Evolutionary conservation across 2,113 vertebrate genomes (phyloP).

Genomic region (Prolemur simus): DNA sequence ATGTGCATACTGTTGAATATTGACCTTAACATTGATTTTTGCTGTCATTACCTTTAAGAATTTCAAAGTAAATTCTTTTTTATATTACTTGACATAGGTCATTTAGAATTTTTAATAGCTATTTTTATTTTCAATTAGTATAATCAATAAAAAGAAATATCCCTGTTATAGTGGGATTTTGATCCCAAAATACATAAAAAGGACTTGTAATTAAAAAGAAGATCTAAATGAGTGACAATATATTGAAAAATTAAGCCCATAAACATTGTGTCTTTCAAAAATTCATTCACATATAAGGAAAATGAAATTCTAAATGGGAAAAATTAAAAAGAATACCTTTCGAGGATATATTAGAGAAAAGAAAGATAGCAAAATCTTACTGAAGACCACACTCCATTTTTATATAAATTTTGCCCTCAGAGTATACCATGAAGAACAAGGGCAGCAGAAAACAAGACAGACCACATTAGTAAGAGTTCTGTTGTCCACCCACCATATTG

Average conservation of each 20-base stretch:
- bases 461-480: neutral
- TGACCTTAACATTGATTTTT: neutral
- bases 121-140: neutral
- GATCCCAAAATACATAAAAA: neutral
- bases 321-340: neutral
- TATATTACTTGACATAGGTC: neutral
- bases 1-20: neutral
- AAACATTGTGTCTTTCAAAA: neutral
- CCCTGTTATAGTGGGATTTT: neutral
- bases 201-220: conserved; percentile 16
- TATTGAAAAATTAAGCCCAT: neutral
- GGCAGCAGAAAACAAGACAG: neutral
- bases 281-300: neutral
- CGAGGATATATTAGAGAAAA: neutral
- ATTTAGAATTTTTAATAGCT: conserved; percentile 6
- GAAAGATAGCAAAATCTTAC: neutral
- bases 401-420: neutral
- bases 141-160: conserved; percentile 19
- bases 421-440: neutral
- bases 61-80: neutral
- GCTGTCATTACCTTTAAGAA: neutral
- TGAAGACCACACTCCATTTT: neutral
- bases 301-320: conserved; percentile 2
- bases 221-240: neutral
- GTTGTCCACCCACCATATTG: neutral